Conservation (phyloP, 2,113 vertebrate genomes). For the Colossoma macropomum region DNA sequence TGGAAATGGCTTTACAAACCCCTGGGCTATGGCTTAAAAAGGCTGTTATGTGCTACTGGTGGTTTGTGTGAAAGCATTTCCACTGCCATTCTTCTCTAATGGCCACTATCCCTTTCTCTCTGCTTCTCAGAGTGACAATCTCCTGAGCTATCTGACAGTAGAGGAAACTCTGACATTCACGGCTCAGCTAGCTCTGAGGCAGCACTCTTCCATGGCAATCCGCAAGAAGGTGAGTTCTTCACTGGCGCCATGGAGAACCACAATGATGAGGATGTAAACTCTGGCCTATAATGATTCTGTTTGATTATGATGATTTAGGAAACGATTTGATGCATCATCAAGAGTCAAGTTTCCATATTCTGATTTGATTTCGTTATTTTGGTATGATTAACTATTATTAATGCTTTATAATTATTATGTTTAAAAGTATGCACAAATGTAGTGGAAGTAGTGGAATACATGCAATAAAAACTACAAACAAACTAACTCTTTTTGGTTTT, state of each 20-base stretch:
- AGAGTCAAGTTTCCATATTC: too few relatives aligned
- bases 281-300: not conserved
- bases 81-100: conserved; percentile 24
- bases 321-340: too few relatives aligned
- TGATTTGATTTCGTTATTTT: too few relatives aligned
- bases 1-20: conserved; percentile 9
- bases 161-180: conserved; percentile 90
- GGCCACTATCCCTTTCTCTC: conserved; percentile 7
- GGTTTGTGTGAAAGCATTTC: conserved; percentile 11
- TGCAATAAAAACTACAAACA: too few relatives aligned
- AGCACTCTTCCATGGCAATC: conserved; percentile 71
- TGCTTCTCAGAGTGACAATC: conserved; percentile 82
- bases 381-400: too few relatives aligned
- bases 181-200: conserved; percentile 83
- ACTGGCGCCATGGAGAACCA: not conserved
- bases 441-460: too few relatives aligned
- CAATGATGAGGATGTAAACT: not conserved
- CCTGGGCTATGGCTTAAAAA: not conserved
- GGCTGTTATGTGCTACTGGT: not conserved
- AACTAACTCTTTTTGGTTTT: too few relatives aligned
- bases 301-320: too few relatives aligned
- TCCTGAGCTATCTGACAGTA: conserved; percentile 90
- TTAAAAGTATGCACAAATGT: too few relatives aligned
- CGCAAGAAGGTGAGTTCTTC: conserved; percentile 81
- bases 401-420: too few relatives aligned